Conservation (phyloP, 1,140 invertebrate genomes). For the Pseudomyrmex cubaensis region DNA sequence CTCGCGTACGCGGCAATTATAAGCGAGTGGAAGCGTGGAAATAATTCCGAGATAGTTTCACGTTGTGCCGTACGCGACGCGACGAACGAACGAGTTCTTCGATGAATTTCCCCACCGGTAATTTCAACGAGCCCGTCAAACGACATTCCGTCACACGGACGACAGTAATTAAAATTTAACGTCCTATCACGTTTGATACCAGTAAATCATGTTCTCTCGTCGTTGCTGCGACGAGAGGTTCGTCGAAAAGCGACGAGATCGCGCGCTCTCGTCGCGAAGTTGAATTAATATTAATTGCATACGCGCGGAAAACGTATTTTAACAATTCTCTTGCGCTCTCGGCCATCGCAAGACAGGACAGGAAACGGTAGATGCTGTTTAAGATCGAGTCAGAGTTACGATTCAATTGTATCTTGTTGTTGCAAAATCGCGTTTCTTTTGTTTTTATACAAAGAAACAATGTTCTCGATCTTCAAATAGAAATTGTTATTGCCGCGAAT, state of each 20-base stretch:
- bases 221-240: not conserved
- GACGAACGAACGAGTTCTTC: constrained; percentile 4
- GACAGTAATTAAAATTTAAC: constrained; percentile 28
- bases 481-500: too few species aligned
- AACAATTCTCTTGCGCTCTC: too few species aligned
- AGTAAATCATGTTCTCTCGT: not conserved
- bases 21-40: constrained; percentile 31
- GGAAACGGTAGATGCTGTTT: too few species aligned
- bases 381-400: too few species aligned
- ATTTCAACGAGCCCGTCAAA: not conserved
- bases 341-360: too few species aligned
- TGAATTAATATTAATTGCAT: too few species aligned
- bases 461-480: too few species aligned
- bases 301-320: too few species aligned
- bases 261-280: too few species aligned
- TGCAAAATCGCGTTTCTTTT: too few species aligned
- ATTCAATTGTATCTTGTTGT: too few species aligned
- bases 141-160: not conserved
- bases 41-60: constrained; percentile 53
- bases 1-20: not conserved
- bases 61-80: not conserved
- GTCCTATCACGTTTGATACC: not conserved
- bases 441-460: too few species aligned
- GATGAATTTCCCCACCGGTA: constrained; percentile 2
- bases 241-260: not conserved